phyloP scores from a whole-genome alignment of 2,113 vertebrate genomes.

The Orthonyx spaldingii region DNA sequence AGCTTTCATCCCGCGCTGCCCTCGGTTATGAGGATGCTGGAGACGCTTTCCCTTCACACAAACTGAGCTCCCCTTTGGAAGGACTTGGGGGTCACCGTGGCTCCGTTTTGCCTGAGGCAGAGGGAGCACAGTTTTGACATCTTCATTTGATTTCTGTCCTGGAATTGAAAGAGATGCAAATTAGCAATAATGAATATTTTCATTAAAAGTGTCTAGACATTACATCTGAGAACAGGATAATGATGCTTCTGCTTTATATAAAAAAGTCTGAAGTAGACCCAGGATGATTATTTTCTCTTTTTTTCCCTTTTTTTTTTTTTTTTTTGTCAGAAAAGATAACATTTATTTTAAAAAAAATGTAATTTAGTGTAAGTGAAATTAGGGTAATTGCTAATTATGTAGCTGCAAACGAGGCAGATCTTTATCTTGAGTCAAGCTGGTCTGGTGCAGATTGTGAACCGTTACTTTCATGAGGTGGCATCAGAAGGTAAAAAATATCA shows the following conservation, averaged over 20 bases:
- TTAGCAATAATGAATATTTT: constrained; percentile 49
- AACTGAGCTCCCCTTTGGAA: not conserved
- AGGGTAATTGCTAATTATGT: constrained; percentile 29
- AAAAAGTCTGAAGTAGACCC: not conserved
- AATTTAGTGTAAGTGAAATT: not conserved
- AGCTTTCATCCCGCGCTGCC: not conserved
- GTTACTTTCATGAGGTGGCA: not conserved
- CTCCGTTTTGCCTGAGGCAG: not conserved
- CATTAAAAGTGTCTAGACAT: constrained; percentile 13
- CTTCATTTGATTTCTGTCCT: not conserved
- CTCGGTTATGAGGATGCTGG: rapidly evolving
- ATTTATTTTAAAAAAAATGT: not conserved
- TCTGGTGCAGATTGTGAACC: not conserved
- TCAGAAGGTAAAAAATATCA: not conserved
- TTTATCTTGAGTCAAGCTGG: not conserved
- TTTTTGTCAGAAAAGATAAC: not conserved
- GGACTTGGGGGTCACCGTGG: not conserved
- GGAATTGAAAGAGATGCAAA: constrained; percentile 37
- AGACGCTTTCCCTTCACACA: not conserved
- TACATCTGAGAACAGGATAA: not conserved
- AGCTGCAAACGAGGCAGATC: not conserved
- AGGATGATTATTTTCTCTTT: too few species aligned
- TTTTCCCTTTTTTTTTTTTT: too few species aligned
- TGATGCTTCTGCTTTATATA: not conserved
- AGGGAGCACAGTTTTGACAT: constrained; percentile 3